Base-by-base conservation (phyloP, 2,888 invertebrate genomes). In the Prosopocoilus inquinatus region DNA sequence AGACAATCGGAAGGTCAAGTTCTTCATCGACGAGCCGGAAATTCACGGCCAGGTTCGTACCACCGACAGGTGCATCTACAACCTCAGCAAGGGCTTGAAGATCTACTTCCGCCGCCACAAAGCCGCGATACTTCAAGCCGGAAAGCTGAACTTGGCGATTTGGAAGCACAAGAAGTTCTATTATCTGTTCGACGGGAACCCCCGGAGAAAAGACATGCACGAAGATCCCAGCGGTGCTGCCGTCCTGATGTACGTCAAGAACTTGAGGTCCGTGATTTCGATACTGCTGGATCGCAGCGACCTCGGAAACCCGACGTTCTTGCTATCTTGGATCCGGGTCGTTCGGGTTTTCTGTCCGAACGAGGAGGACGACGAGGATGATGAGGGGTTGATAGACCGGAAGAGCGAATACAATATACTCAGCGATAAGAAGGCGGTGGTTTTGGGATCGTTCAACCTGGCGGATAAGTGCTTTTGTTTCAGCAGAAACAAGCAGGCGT, bases 171-270 rank as follows among this genome's bases (percentile, higher is more conserved):
- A 82, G 62, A 81, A 77, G 46, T 78, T 82, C 46, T 87, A 76
- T 67, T 85, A 84, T 58, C 79, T 88, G 61, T 87, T 86, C 65
- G 87, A 87, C 70, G 83, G 85, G 1, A 82, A 79, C 12, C 82
- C 83, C 1, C 75, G 84, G 63, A 81, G 81, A 45, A 75, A 79
- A 1, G 79, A 80, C 62, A 78, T 82, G 1, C 81, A 75, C 60
- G 77, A 80, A 1, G 81, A 82, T 60, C 79, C 74, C 33, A 66
- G 76, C 1, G 87, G 87, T 0, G 78, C 76, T 35, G 81, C 86
- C 1, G 79, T 84, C 4, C 76, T 87, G 47, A 79, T 82, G 0
- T 81, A 82, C 60, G 80, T 84, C 2, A 80, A 81, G 65, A 81
- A 82, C 61, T 59, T 83, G 1, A 74, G 78, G 32, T 71, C 80